Evolutionary conservation across 2,797 vertebrate species (phyloP).

Genomic region (Miichthys miiuy): DNA sequence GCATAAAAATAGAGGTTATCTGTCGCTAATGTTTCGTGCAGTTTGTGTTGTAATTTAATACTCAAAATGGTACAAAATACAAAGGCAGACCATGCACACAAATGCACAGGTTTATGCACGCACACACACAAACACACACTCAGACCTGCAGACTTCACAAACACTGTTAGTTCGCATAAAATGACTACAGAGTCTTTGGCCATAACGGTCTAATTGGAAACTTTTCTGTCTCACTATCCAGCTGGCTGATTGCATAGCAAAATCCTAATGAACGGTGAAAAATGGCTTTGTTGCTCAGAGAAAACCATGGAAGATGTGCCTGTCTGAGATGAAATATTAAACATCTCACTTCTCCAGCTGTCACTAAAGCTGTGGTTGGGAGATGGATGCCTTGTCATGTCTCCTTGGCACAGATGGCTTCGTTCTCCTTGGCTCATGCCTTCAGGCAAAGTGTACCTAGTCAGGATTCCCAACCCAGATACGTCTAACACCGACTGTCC

Average conservation of each 20-base stretch:
- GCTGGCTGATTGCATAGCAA: slow-evolving; percentile 62
- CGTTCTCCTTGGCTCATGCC: slow-evolving; percentile 60
- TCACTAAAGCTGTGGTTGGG: slow-evolving; percentile 62
- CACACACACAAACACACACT: slow-evolving; percentile 11
- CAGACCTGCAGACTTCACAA: slow-evolving; percentile 41
- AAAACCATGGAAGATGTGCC: slow-evolving; percentile 52
- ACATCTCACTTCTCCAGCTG: slow-evolving; percentile 76
- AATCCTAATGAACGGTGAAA: slow-evolving; percentile 74
- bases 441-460: slow-evolving; percentile 54
- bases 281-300: slow-evolving; percentile 63
- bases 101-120: background rate
- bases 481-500: slow-evolving; percentile 43
- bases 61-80: slow-evolving; percentile 33
- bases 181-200: slow-evolving; percentile 49
- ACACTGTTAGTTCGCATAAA: slow-evolving; percentile 44
- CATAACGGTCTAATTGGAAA: slow-evolving; percentile 64
- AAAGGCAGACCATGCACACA: slow-evolving; percentile 33
- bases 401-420: slow-evolving; percentile 68
- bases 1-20: slow-evolving; percentile 62
- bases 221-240: slow-evolving; percentile 63
- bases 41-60: slow-evolving; percentile 48
- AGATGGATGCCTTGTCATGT: slow-evolving; percentile 64
- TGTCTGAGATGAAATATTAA: slow-evolving; percentile 80
- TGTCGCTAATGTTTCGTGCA: slow-evolving; percentile 40
- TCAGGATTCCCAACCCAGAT: slow-evolving; percentile 46